These are phyloP conservation scores for Cassiopea xamachana DNA, from an alignment of 30 jellyfish, hydroid and myxozoan genomes.

Conservation along the genomic window DNA sequence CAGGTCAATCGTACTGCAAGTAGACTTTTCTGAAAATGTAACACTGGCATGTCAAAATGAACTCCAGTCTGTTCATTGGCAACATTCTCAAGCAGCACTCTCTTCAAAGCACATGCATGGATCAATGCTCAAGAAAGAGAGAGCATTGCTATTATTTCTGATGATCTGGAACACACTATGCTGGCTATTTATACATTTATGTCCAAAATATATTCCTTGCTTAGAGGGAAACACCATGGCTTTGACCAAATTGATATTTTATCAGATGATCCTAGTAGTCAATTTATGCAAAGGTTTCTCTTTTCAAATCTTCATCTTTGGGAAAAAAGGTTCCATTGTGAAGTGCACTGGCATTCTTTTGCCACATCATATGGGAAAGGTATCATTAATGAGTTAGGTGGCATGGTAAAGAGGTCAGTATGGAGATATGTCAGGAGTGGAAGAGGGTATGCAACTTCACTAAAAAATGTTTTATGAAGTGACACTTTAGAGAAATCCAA, in stretches of 20 bases:
- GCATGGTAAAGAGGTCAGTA: constrained; percentile 59
- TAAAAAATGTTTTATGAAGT: constrained; percentile 12
- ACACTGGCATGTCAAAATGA: constrained; percentile 34
- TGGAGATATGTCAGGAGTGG: constrained; percentile 54
- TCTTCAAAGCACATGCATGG: constrained; percentile 52
- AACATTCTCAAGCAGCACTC: constrained; percentile 45
- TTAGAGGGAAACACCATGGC: constrained; percentile 35
- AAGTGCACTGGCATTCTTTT: constrained; percentile 47
- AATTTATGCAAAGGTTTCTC: constrained; percentile 47
- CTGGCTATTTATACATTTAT: constrained; percentile 29
- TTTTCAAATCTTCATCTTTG: constrained; percentile 45
- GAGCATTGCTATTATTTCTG: constrained; percentile 21
- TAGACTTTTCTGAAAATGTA: constrained; percentile 61
- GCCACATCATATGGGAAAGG: constrained; percentile 59
- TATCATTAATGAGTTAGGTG: constrained; percentile 49
- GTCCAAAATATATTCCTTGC: constrained; percentile 11
- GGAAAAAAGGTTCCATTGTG: constrained; percentile 4
- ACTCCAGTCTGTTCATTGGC: constrained; percentile 65
- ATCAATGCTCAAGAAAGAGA: constrained; percentile 30
- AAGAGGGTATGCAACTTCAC: constrained; percentile 1
- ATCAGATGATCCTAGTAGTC: constrained; percentile 44
- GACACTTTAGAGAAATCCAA: constrained; percentile 17
- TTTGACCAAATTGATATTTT: constrained; percentile 10
- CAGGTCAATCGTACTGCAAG: constrained; percentile 27
- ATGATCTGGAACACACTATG: constrained; percentile 37